Evolutionary conservation across 2,888 invertebrate genomes (phyloP), one percentile per base, ranked within the genome.

Genomic region (Drosophila dives): DNA sequence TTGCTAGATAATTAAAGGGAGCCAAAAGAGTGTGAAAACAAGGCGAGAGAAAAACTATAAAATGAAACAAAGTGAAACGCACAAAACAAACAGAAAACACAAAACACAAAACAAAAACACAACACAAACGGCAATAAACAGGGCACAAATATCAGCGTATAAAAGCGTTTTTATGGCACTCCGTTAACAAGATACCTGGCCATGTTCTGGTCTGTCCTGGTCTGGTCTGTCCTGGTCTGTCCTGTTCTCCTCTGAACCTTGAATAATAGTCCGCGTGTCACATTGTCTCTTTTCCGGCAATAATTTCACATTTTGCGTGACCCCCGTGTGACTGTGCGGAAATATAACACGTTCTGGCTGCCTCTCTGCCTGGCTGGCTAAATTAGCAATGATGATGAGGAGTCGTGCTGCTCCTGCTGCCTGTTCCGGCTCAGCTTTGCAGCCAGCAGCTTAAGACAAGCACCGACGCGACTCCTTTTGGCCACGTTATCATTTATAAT

Each of bases 401-500:
- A 72, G 64, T 62, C 66, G 64, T 67, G 58, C 60, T 55, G 58
- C 60, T 55, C 17, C 53, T 49, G 60, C 56, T 53, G 48, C 29
- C 33, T 34, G 20, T 48, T 34, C 53, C 49, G 62, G 51, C 56
- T 76, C 60, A 60, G 66, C 71, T 56, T 64, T 56, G 62, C 48
- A 67, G 72, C 66, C 45, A 23, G 33, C 20, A 70, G 86, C 89
- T 84, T 86, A 88, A 84, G 84, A 86, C 76, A 53, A 23, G 50
- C 15, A 38, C 32, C 64, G 63, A 59, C 45, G 80, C 67, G 70
- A 72, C 73, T 86, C 84, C 77, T 70, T 72, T 85, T 50, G 78
- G 69, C 80, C 77, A 78, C 83, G 90, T 87, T 87, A 90, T 87
- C 90, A 87, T 90, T 87, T 90, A 90, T 87, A 87, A 87, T 87